phyloP scores from a whole-genome alignment of 2,888 invertebrate species.

The Protodeltote pygarga region DNA sequence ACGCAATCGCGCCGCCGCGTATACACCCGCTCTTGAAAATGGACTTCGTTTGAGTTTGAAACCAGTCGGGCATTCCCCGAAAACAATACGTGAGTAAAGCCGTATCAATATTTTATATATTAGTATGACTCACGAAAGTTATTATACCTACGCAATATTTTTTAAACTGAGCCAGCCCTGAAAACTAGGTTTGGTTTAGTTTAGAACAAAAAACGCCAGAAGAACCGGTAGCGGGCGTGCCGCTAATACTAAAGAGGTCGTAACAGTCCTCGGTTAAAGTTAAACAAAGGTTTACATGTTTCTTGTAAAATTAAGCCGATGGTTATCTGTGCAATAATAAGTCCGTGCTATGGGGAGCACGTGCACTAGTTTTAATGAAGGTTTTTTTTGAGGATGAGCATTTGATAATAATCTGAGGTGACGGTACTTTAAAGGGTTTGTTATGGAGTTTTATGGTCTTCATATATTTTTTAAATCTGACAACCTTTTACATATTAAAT shows the following conservation, averaged over 20 bases:
- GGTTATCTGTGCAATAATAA: constrained; percentile 79
- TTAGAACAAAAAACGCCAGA: constrained; percentile 66
- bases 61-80: no score
- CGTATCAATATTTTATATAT: no score
- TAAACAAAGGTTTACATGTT: constrained; percentile 79
- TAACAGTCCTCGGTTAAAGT: constrained; percentile 56
- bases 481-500: no score
- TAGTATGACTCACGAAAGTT: no score
- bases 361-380: constrained; percentile 81
- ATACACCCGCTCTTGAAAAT: no score
- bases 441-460: constrained; percentile 1
- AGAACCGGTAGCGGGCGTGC: constrained; percentile 83
- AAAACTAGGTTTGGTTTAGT: constrained; percentile 46
- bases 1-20: no score
- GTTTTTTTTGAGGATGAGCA: constrained; percentile 47
- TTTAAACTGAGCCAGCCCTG: constrained; percentile 29
- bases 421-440: constrained; percentile 27
- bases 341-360: constrained; percentile 73
- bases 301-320: constrained; percentile 82
- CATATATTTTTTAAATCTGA: not conserved
- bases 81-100: no score
- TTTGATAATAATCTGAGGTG: constrained; percentile 45
- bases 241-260: constrained; percentile 78
- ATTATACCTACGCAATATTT: no score
- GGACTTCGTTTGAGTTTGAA: no score